phyloP scores from a whole-genome alignment of 2,113 vertebrate species.

The Urocolius indicus region DNA sequence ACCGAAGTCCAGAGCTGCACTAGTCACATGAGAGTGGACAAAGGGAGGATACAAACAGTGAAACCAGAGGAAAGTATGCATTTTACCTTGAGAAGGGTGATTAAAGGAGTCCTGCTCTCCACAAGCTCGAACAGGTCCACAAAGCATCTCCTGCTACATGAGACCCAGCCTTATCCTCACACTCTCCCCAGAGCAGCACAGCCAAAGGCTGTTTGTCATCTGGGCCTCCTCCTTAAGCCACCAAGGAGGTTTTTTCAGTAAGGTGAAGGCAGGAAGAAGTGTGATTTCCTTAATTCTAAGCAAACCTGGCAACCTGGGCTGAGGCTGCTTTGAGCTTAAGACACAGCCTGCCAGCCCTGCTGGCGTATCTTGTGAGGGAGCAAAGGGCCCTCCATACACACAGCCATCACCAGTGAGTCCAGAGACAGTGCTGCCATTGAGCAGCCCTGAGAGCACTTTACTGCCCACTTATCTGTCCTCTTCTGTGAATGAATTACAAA shows the following conservation, averaged over 20 bases:
- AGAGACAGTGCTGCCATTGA: constrained; percentile 68
- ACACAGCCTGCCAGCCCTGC: not conserved
- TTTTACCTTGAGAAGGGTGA: not conserved
- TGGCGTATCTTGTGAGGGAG: not conserved
- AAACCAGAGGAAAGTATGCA: not conserved
- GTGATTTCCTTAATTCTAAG: not conserved
- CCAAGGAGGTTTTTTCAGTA: not conserved
- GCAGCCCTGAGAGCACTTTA: constrained; percentile 36
- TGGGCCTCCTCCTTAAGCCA: not conserved
- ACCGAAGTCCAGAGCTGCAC: not conserved
- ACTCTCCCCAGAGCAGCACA: not conserved
- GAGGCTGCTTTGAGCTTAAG: not conserved
- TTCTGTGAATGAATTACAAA: constrained; percentile 71
- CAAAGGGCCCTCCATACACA: accelerated
- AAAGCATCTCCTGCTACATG: not conserved
- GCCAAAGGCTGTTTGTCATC: not conserved
- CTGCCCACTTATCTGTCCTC: constrained; percentile 50
- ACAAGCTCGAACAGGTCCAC: not conserved
- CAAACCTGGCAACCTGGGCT: not conserved
- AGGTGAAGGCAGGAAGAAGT: not conserved
- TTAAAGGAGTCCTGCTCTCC: not conserved
- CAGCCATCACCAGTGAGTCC: accelerated
- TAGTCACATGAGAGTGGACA: not conserved
- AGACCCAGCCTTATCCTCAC: accelerated
- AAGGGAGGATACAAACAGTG: not conserved